A percentile compares a stretch with the other conserved stretches of the same genome.
phyloP scores from a whole-genome alignment of 2,797 vertebrate genomes.

The Danio choprae region DNA sequence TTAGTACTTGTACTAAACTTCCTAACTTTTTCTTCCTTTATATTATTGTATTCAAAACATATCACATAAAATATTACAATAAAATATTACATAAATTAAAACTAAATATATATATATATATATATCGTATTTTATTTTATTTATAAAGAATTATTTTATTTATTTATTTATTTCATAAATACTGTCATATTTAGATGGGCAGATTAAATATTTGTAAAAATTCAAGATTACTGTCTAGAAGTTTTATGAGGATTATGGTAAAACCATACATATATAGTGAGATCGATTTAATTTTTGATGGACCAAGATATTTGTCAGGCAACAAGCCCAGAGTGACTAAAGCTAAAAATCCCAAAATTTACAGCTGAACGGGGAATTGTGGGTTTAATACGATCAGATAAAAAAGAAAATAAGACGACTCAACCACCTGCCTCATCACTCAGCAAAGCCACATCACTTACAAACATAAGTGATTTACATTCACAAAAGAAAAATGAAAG shows the following conservation, averaged over 20 bases:
- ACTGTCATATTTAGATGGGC: no score
- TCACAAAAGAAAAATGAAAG: conserved; percentile 30
- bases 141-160: no score
- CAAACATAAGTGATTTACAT: conserved; percentile 33
- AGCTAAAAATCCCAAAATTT: conserved; percentile 55
- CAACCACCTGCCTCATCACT: conserved; percentile 65
- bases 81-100: no score
- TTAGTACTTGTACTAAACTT: background rate
- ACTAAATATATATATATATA: no score
- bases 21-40: background rate
- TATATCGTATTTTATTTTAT: no score
- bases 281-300: conserved; percentile 36
- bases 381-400: conserved; percentile 56
- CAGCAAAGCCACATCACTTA: conserved; percentile 55
- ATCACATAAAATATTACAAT: no score
- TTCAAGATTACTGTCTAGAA: conserved; percentile 19
- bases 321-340: conserved; percentile 40
- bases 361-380: conserved; percentile 51
- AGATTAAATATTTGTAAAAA: no score
- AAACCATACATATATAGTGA: conserved; percentile 39
- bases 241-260: conserved; percentile 19
- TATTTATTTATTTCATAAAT: no score
- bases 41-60: no score
- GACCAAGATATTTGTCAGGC: conserved; percentile 57
- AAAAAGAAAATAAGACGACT: conserved; percentile 55